Percentiles rank a stretch among this genome's conserved stretches.
Conservation (phyloP, 1,140 invertebrate genomes). For the Ips nitidus region DNA sequence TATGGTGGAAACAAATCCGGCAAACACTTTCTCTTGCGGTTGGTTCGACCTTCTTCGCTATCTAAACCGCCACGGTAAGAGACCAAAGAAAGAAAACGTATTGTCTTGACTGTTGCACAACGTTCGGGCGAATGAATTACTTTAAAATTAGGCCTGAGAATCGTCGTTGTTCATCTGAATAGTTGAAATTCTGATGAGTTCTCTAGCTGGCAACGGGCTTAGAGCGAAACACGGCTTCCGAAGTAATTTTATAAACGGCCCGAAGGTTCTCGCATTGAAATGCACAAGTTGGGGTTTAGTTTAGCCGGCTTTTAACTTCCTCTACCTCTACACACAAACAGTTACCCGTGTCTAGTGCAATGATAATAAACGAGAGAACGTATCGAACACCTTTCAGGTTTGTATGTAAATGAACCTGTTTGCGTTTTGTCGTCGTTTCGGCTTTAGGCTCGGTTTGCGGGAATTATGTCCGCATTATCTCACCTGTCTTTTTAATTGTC, state of each 20-base stretch:
- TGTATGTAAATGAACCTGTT: conserved; percentile 15
- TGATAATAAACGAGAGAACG: conserved; percentile 16
- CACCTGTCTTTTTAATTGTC: background rate
- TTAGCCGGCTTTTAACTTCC: background rate
- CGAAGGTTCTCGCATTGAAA: background rate
- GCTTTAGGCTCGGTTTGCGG: too few species aligned
- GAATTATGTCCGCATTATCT: background rate
- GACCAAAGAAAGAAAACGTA: background rate
- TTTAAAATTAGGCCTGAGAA: background rate
- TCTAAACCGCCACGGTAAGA: conserved; percentile 3
- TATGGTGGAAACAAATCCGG: too few species aligned
- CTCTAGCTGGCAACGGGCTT: too few species aligned
- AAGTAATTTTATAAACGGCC: too few species aligned
- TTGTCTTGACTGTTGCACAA: conserved; percentile 1
- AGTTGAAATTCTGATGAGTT: too few species aligned
- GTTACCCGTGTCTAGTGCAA: conserved; percentile 12
- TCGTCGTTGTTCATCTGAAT: too few species aligned
- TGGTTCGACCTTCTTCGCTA: conserved; percentile 2
- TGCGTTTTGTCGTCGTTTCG: conserved; percentile 1
- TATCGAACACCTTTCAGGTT: conserved; percentile 15
- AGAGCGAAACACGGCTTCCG: too few species aligned
- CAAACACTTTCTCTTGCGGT: background rate
- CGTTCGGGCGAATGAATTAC: background rate
- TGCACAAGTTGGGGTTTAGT: background rate
- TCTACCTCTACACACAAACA: conserved; percentile 4